Conservation (phyloP, 1,140 invertebrate species). For the Drosophila ananassae region DNA sequence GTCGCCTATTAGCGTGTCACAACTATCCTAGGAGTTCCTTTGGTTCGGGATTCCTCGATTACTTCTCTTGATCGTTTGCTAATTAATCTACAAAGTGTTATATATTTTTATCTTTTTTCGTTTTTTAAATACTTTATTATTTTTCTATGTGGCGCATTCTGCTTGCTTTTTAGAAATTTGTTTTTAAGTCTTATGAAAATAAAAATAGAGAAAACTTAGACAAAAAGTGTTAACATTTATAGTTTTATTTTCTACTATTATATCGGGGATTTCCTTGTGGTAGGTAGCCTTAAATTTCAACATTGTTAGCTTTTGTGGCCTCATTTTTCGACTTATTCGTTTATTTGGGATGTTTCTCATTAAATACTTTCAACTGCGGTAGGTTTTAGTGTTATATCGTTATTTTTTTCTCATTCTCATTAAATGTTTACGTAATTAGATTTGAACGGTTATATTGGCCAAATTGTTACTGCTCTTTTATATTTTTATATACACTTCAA, state of each 20-base stretch:
- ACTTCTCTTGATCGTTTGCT: conserved; percentile 42
- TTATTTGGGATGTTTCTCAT: conserved; percentile 44
- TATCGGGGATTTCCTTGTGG: conserved; percentile 18
- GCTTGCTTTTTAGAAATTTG: conserved; percentile 35
- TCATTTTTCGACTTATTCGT: conserved; percentile 45
- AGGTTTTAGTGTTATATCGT: conserved; percentile 59
- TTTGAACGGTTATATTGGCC: conserved; percentile 63
- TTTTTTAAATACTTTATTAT: conserved; percentile 44
- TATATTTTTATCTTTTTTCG: conserved; percentile 38
- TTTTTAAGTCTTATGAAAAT: conserved; percentile 62
- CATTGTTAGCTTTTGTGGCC: conserved; percentile 37
- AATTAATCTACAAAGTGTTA: conserved; percentile 63
- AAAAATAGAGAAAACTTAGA: conserved; percentile 68
- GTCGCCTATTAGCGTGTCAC: conserved; percentile 53
- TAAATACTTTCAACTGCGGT: conserved; percentile 75
- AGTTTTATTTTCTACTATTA: conserved; percentile 58
- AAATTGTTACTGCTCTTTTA: conserved; percentile 48
- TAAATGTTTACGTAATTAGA: conserved; percentile 42
- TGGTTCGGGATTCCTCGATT: conserved; percentile 17
- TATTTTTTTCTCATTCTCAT: conserved; percentile 21
- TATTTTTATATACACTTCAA: conserved; percentile 72
- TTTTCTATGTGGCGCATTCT: conserved; percentile 28
- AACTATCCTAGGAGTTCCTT: conserved; percentile 43
- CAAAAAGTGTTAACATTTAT: conserved; percentile 67
- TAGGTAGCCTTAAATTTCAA: conserved; percentile 55